Evolutionary conservation across 2,888 invertebrate genomes (phyloP), one percentile per base, ranked within the genome.

Genomic region (Prosopocoilus inquinatus): DNA sequence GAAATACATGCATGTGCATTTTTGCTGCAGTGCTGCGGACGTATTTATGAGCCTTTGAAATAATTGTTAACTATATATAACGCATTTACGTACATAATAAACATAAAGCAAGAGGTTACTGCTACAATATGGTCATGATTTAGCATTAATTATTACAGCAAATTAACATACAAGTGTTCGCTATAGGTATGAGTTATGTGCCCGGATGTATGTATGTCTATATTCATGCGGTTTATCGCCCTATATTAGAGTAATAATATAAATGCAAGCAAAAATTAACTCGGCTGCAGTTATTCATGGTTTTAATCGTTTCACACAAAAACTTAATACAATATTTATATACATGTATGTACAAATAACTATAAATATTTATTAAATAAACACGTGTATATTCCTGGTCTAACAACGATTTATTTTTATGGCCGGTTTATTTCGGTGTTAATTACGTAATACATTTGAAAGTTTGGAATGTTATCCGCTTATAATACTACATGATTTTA

Each of bases 131-230:
- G 58, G 55, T 51, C 52, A 49, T 43, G 47, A 47, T 48, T 51
- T 46, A 38, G 51, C 55, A 55, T 58, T 58, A 51, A 58, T 58
- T 56, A 58, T 58, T 55, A 55, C 50, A 39, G 51, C 50, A 55
- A 55, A 58, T 58, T 58, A 58, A 52, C 58, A 58, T 58, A 58
- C 58, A 58, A 58, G 55, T 58, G 55, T 58, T 58, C 52, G 51
- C 52, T 51, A 47, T 50, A 51, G 15, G 47, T 51, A 35, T 51
- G 44, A 51, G 15, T 51, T 47, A 51, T 47, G 50, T 28, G 15
- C 39, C 44, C 16, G 47, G 15, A 13, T 45, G 15, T 50, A 36
- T 50, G 28, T 34, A 16, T 50, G 28, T 34, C 41, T 15, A 41
- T 41, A 41, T 41, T 13, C 41, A 41, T 41, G 16, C 16, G 16